These are phyloP conservation scores for Sebastes diaconus DNA, from an alignment of 2,797 vertebrate species.

Conservation along the genomic window DNA sequence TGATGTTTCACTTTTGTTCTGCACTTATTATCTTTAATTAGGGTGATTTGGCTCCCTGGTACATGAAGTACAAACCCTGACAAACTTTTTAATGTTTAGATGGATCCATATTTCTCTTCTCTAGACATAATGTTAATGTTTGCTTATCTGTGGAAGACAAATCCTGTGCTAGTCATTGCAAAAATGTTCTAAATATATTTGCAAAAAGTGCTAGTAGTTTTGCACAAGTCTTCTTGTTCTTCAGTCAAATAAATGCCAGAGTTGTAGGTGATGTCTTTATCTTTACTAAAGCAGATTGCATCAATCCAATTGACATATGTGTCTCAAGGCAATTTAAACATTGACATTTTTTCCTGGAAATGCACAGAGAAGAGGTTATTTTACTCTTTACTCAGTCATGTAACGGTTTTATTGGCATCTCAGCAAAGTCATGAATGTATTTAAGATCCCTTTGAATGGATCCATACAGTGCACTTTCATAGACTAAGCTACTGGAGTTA, in stretches of 20 bases:
- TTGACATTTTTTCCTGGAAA: background rate
- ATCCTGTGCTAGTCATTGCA: background rate
- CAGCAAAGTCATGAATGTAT: background rate
- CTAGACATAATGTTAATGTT: background rate
- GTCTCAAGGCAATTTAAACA: background rate
- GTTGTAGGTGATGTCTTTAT: too few relatives aligned
- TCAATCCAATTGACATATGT: too few relatives aligned
- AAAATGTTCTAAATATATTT: background rate
- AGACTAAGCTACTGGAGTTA: too few relatives aligned
- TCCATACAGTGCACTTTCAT: too few relatives aligned
- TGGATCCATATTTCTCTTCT: background rate
- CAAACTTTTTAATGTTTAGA: background rate
- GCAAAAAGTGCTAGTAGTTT: background rate
- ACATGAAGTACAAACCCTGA: background rate
- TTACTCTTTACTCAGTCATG: background rate
- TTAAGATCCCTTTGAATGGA: background rate
- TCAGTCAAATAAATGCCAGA: background rate
- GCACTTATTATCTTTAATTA: rapidly evolving
- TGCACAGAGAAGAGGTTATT: background rate
- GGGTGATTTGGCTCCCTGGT: background rate
- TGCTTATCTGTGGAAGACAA: background rate
- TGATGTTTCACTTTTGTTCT: background rate
- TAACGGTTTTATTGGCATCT: background rate
- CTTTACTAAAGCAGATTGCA: background rate
- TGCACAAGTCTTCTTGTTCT: background rate